Evolutionary conservation across 2,888 invertebrate species (phyloP).

Genomic region (Athalia cordata): DNA sequence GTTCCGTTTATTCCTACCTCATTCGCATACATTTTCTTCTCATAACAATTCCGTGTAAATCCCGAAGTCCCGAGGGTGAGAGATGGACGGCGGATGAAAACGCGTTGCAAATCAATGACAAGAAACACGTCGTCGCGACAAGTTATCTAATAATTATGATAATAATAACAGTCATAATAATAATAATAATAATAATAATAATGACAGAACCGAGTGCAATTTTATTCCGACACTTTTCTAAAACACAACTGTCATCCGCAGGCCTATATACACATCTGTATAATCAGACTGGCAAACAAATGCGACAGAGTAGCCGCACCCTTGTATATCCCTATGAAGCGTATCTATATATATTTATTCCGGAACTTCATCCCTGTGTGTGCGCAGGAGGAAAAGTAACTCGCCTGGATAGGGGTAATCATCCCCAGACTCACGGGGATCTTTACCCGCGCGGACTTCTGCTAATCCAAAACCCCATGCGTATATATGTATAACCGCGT

Average conservation of each 20-base stretch:
- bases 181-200: too few relatives aligned
- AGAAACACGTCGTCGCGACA: too few relatives aligned
- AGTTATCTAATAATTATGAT: too few relatives aligned
- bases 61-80: too few relatives aligned
- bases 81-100: too few relatives aligned
- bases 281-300: slow-evolving; percentile 57
- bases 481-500: slow-evolving; percentile 50
- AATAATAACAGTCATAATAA: too few relatives aligned
- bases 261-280: slow-evolving; percentile 26
- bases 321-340: slow-evolving; percentile 44
- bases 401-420: slow-evolving; percentile 61
- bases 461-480: slow-evolving; percentile 59
- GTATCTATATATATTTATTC: slow-evolving; percentile 55
- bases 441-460: slow-evolving; percentile 48
- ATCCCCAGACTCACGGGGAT: slow-evolving; percentile 56
- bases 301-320: slow-evolving; percentile 43
- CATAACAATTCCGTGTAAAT: too few relatives aligned
- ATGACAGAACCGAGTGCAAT: slow-evolving; percentile 13
- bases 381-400: background rate
- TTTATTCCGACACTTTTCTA: slow-evolving; percentile 41
- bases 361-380: slow-evolving; percentile 46
- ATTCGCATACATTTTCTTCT: too few relatives aligned
- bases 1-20: too few relatives aligned
- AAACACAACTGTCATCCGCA: slow-evolving; percentile 48
- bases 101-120: too few relatives aligned